A percentile compares a stretch with the other conserved stretches of the same genome.
Evolutionary conservation across 2,797 vertebrate species (phyloP).

Genomic region (Siniperca undulata): DNA sequence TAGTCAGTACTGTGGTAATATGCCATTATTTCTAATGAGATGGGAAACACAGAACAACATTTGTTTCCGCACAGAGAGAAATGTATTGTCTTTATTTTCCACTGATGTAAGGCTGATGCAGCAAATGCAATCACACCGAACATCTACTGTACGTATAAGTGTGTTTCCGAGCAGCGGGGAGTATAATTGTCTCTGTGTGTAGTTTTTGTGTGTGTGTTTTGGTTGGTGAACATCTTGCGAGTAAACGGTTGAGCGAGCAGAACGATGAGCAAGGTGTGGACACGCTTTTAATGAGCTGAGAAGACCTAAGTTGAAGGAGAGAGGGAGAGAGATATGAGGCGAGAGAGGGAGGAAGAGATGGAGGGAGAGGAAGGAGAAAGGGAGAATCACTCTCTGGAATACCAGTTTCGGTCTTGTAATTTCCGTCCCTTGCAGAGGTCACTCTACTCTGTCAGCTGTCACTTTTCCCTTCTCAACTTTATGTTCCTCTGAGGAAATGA

Average conservation of each 20-base stretch:
- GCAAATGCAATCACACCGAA: conserved; percentile 49
- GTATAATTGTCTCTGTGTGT: conserved; percentile 8
- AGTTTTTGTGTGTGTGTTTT: conserved; percentile 24
- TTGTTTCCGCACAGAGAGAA: conserved; percentile 16
- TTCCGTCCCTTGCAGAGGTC: conserved; percentile 56
- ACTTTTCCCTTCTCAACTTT: conserved; percentile 24
- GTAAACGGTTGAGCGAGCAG: conserved; percentile 63
- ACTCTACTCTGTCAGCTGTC: conserved; percentile 44
- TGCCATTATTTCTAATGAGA: conserved; percentile 68
- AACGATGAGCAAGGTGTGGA: conserved; percentile 63
- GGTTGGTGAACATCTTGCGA: conserved; percentile 71
- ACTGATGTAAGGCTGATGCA: conserved; percentile 27
- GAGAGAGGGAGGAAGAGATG: background rate
- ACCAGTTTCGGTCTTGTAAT: conserved; percentile 36
- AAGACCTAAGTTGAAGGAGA: conserved; percentile 55
- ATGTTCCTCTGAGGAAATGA: conserved; percentile 22
- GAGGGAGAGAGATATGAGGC: conserved; percentile 12
- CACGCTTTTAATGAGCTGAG: conserved; percentile 78
- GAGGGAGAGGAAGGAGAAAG: background rate
- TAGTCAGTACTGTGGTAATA: conserved; percentile 28
- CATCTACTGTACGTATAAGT: conserved; percentile 6
- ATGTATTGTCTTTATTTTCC: conserved; percentile 43
- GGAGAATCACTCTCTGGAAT: conserved; percentile 32
- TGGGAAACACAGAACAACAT: conserved; percentile 39
- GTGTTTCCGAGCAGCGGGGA: conserved; percentile 15